A percentile compares a stretch with the other conserved stretches of the same genome.
These are phyloP conservation scores for Centruroides vittatus DNA, from an alignment of 1,140 invertebrate species.

Conservation along the genomic window DNA sequence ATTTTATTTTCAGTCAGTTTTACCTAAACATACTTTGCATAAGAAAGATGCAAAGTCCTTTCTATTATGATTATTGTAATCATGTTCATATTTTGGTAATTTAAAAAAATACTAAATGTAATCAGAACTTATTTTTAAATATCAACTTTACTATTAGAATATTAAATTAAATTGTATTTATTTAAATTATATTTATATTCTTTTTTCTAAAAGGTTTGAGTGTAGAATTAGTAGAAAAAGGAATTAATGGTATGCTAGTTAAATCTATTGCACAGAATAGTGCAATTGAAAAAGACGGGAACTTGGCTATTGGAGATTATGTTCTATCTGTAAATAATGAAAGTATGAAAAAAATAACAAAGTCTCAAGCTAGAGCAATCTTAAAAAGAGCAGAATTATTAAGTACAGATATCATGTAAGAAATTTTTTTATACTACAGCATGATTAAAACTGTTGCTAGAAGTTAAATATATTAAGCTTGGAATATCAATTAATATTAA, in stretches of 20 bases:
- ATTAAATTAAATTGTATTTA: not conserved
- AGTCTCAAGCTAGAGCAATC: slow-evolving; percentile 46
- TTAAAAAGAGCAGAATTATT: slow-evolving; percentile 44
- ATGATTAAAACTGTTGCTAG: too few relatives aligned
- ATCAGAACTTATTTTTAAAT: too few relatives aligned
- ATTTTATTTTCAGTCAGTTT: too few relatives aligned
- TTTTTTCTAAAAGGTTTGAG: slow-evolving; percentile 32
- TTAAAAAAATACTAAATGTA: not conserved
- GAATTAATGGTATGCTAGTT: slow-evolving; percentile 48
- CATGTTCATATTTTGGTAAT: not conserved
- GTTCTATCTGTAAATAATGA: slow-evolving; percentile 47
- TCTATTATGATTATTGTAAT: not conserved
- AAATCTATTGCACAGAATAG: slow-evolving; percentile 38
- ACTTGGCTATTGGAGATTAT: slow-evolving; percentile 37
- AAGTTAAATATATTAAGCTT: too few relatives aligned
- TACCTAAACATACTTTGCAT: too few relatives aligned
- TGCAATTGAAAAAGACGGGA: slow-evolving; percentile 41
- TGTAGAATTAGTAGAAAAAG: slow-evolving; percentile 43
- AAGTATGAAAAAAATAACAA: slow-evolving; percentile 42
- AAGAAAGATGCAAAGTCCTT: too few relatives aligned
- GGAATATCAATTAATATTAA: too few relatives aligned
- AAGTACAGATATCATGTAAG: slow-evolving; percentile 37
- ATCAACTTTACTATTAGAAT: too few relatives aligned
- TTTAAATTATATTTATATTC: slow-evolving; percentile 2
- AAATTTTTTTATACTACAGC: not conserved